Base-by-base conservation (phyloP, 1,140 invertebrate species). In the Temnothorax nylanderi region DNA sequence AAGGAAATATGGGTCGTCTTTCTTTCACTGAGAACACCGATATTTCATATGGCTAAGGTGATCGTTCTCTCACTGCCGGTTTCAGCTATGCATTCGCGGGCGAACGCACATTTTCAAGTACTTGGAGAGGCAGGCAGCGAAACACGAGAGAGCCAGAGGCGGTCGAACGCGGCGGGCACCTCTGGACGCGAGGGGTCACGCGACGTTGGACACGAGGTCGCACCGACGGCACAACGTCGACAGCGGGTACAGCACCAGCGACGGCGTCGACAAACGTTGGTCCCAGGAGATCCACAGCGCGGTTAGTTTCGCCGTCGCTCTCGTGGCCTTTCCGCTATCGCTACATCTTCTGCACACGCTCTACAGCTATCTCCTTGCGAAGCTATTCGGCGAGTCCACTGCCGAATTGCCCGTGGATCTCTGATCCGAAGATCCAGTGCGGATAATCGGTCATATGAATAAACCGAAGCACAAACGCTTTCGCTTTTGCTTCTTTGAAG, bases 81-180 rank as follows among this genome's bases (percentile, higher is more conserved):
- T 96, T 18, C 94, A 99, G 98, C 96, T 99, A 87, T 99, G 98
- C 95, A 97, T 97, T 94, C 97, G 98, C 93, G 98, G 98, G 86
- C 96, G 98, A 93, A 98, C 98, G 91, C 98, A 99, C 95, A 98
- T 99, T 86, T 99, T 99, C 96, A 99, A 99, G 94, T 99, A 98
- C 95, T 96, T 99, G 81, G 98, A 99, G 93, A 98, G 97, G 92
- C 97, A 98, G 96, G 98, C 98, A 34, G 97, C 97, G 90, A 97
- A 97, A 92, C 96, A 97, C 87, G 96, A 96, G 13, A 93, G 96
- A 34, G 95, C 94, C 77, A 94, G 94, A 71, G 94, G 94, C 8
- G 93, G 94, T 47, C 93, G 93, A 80, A 88, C 85, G 26, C 93
- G 89, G 21, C 88, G 92, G 85, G 93, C 93, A 82, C 96, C 94